phyloP scores from a whole-genome alignment of 2,888 invertebrate genomes.

The Trisateles emortualis region DNA sequence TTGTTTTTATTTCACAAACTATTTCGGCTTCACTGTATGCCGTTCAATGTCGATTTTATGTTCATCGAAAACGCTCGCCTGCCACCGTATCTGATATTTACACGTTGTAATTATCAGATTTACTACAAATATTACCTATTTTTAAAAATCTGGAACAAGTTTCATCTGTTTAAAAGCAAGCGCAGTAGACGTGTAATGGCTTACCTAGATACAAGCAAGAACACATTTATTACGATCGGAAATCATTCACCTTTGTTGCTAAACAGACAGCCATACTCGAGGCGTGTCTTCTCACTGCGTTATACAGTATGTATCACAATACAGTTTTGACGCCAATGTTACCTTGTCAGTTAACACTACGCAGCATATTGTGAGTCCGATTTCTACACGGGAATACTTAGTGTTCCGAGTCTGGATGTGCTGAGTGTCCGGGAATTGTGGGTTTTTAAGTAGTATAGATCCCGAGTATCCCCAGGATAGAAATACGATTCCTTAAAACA shows the following conservation, averaged over 20 bases:
- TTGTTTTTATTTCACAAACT: constrained; percentile 38
- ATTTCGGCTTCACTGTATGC: constrained; percentile 40
- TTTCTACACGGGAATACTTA: no score
- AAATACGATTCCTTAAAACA: no score
- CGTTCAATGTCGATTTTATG: constrained; percentile 43
- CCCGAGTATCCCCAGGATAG: no score
- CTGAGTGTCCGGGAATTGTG: no score
- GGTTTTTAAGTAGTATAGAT: no score
- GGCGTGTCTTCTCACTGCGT: constrained; percentile 11
- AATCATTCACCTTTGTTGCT: constrained; percentile 67
- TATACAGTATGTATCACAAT: not conserved
- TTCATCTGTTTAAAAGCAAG: constrained; percentile 71
- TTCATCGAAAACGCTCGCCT: constrained; percentile 33
- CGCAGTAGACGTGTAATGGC: constrained; percentile 61
- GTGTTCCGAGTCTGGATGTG: no score
- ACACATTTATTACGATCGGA: constrained; percentile 73
- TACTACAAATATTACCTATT: constrained; percentile 55
- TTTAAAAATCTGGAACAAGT: constrained; percentile 65
- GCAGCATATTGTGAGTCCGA: no score
- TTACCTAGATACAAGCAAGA: constrained; percentile 60
- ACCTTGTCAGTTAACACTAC: no score
- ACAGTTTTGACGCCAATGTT: no score
- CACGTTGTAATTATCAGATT: constrained; percentile 53
- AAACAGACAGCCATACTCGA: constrained; percentile 53
- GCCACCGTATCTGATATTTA: constrained; percentile 43